Evolutionary conservation across 2,888 invertebrate genomes (phyloP), one percentile per base, ranked within the genome.

Genomic region (Lasioglossum lativentre): DNA sequence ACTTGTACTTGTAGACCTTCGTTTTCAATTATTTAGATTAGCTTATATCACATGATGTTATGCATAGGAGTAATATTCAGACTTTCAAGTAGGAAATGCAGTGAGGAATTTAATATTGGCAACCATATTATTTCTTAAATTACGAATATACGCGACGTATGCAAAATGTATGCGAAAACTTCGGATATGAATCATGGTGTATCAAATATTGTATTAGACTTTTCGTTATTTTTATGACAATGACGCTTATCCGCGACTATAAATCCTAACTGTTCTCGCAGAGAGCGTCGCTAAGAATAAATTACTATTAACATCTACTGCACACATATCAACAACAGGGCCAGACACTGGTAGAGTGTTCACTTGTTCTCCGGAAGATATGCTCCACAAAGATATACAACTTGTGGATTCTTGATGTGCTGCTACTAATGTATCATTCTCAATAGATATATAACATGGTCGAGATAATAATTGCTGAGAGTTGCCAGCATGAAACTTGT

Each of bases 391-490:
- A 74, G 96, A 96, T 42, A 98, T 94, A 19, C 96, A 95, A 6
- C 96, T 96, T n/a, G 96, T 96, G 77, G 97, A 96, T 94, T 98
- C 98, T 83, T 98, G 97, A 91, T 98, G 97, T 0, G 97, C 97
- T 0, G 97, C 97, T 0, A 98, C 96, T 93, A 97, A 96, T 14
- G 96, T 96, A 16, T 97, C 96, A 5, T 96, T 95, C 0, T 96
- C 96, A 0, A 96, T 93, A 0, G 96, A 95, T 45, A 96, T 94
- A 12, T 97, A 96, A 93, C 96, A 96, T 0, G 97, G 96, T 74
- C 97, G 95, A 0, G 97, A 97, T 94, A 98, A 96, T 0, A 97
- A 93, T 1, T 97, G 96, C 34, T 97, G 97, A 47, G 96, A 96
- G 2, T 96, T 95, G 0, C 98, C 97, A 0, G 97, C 98, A 68